A percentile compares a stretch with the other conserved stretches of the same genome.
Evolutionary conservation across 2,888 invertebrate species (phyloP).

Genomic region (Lomographa bimaculata): DNA sequence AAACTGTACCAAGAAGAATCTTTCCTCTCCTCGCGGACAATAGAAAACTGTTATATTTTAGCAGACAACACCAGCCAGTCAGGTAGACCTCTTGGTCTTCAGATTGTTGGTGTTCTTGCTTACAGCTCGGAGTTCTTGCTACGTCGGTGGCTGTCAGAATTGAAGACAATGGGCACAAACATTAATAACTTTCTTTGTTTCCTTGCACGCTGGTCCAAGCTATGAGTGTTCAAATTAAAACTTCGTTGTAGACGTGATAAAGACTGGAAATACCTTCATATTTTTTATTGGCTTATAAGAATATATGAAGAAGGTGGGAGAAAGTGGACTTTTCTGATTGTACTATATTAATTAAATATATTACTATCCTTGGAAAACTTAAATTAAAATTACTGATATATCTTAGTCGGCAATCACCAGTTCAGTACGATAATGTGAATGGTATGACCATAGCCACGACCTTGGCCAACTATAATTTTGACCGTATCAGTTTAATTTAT

Average conservation of each 20-base stretch:
- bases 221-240: conserved; percentile 42
- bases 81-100: conserved; percentile 42
- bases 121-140: conserved; percentile 42
- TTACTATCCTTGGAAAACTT: too few relatives aligned
- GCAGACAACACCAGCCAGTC: conserved; percentile 53
- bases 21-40: conserved; percentile 65
- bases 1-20: conserved; percentile 56
- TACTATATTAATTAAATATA: too few relatives aligned
- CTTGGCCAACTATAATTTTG: too few relatives aligned
- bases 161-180: conserved; percentile 73
- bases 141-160: conserved; percentile 55
- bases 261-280: conserved; percentile 4
- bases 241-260: conserved; percentile 4
- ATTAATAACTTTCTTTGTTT: conserved; percentile 81
- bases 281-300: too few relatives aligned
- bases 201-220: conserved; percentile 50
- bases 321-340: too few relatives aligned
- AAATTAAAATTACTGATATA: too few relatives aligned
- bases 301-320: too few relatives aligned
- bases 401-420: too few relatives aligned
- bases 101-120: conserved; percentile 28
- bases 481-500: too few relatives aligned
- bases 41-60: conserved; percentile 66
- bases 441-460: too few relatives aligned
- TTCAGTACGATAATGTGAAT: too few relatives aligned